Percentiles rank a stretch among this genome's conserved stretches.
These are phyloP conservation scores for Drosophila rhopaloa DNA, from an alignment of 1,140 invertebrate genomes.

Conservation along the genomic window DNA sequence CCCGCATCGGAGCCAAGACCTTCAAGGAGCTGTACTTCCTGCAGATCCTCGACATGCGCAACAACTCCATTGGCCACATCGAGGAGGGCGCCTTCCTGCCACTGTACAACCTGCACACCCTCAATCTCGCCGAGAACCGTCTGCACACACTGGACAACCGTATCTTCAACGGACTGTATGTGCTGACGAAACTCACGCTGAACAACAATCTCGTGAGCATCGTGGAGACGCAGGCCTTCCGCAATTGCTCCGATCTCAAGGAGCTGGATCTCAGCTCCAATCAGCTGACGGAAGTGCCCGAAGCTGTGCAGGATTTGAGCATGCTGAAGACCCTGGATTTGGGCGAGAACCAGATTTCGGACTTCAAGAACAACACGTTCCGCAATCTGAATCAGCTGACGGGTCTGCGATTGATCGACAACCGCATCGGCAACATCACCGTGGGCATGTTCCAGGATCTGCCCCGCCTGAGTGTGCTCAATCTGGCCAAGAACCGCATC, in stretches of 20 bases:
- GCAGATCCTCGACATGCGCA: constrained; percentile 91
- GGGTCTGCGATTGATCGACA: constrained; percentile 92
- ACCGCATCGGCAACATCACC: constrained; percentile 91
- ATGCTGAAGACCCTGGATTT: constrained; percentile 92
- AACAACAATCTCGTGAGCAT: constrained; percentile 91
- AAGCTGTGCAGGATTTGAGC: constrained; percentile 90
- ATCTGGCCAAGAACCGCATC: constrained; percentile 93
- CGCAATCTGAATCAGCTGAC: constrained; percentile 90
- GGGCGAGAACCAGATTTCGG: constrained; percentile 92
- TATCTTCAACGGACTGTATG: constrained; percentile 92
- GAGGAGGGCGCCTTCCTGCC: constrained; percentile 92
- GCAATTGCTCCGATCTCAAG: constrained; percentile 91
- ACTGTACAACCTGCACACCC: constrained; percentile 92
- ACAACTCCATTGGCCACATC: constrained; percentile 91
- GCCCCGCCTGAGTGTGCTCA: constrained; percentile 91
- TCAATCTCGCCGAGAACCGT: constrained; percentile 91
- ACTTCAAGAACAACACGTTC: constrained; percentile 90
- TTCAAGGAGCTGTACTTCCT: constrained; percentile 93
- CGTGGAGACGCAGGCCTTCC: constrained; percentile 91
- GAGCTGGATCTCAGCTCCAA: constrained; percentile 94
- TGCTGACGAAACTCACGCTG: constrained; percentile 91
- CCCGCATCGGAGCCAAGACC: constrained; percentile 87
- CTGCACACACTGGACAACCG: constrained; percentile 90
- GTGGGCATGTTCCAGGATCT: constrained; percentile 89
- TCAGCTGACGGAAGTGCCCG: constrained; percentile 89